Percentiles rank a stretch among this genome's conserved stretches.
Evolutionary conservation across 35 echinoderm and acorn worm genomes (phyloP).

Genomic region (Amphiura filiformis): DNA sequence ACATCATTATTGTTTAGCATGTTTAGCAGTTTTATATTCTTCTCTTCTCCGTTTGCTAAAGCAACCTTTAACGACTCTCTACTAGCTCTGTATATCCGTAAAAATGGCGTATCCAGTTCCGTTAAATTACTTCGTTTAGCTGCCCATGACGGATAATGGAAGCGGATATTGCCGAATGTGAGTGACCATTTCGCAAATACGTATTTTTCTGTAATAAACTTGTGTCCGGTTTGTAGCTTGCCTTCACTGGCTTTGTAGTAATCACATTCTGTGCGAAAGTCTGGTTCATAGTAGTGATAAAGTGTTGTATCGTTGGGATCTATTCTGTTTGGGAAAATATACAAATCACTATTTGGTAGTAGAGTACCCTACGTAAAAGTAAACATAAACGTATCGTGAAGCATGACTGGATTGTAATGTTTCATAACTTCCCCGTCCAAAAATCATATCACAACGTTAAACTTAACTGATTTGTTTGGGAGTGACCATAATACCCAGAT

Average conservation of each 20-base stretch:
- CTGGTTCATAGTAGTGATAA: conserved; percentile 38
- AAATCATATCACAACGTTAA: too few relatives aligned
- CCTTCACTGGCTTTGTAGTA: conserved; percentile 14
- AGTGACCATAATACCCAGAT: too few relatives aligned
- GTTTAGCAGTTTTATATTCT: too few relatives aligned
- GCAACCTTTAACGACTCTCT: too few relatives aligned
- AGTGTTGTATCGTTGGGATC: conserved; percentile 27
- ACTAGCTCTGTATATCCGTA: neutral
- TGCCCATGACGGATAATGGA: conserved; percentile 33
- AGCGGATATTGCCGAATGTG: neutral
- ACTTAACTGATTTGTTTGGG: too few relatives aligned
- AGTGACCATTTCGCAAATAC: conserved; percentile 22
- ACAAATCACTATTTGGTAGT: too few relatives aligned
- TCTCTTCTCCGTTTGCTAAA: too few relatives aligned
- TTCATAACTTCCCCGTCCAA: too few relatives aligned
- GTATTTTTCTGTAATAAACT: conserved; percentile 34
- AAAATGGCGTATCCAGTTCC: neutral
- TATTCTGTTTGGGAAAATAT: neutral
- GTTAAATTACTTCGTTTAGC: conserved; percentile 14
- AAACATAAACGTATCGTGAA: too few relatives aligned
- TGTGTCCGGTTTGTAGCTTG: neutral
- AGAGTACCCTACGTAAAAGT: too few relatives aligned
- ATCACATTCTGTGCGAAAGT: conserved; percentile 8
- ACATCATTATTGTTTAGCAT: too few relatives aligned
- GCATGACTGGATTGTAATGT: too few relatives aligned